Evolutionary conservation across 2,797 vertebrate genomes (phyloP).

Genomic region (Iguana delicatissima): DNA sequence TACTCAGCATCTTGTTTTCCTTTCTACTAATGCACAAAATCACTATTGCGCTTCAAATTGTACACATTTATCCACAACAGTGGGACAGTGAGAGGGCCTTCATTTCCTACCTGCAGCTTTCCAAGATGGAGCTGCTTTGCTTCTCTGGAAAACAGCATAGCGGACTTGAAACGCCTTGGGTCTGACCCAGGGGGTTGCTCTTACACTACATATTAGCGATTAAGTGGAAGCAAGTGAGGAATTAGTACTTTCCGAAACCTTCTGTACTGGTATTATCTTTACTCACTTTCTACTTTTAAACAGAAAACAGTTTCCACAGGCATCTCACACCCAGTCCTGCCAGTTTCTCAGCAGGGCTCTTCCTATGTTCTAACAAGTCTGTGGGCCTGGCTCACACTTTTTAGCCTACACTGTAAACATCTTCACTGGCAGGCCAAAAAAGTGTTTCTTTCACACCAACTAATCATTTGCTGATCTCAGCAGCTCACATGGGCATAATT

Average conservation of each 20-base stretch:
- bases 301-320: not conserved
- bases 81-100: not conserved
- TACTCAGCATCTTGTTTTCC: not conserved
- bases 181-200: not conserved
- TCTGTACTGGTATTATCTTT: not conserved
- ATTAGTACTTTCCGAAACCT: not conserved
- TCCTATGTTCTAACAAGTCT: not conserved
- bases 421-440: fast-evolving
- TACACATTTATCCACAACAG: not conserved
- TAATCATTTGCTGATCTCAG: conserved; percentile 26
- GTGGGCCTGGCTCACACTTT: conserved; percentile 26
- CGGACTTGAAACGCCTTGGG: too few species aligned
- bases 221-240: not conserved
- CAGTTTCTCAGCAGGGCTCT: conserved; percentile 20
- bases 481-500: conserved; percentile 15
- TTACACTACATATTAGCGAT: not conserved
- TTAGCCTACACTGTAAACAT: not conserved
- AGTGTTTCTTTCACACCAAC: not conserved
- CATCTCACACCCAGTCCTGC: fast-evolving
- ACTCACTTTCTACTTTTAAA: not conserved
- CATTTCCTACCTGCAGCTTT: not conserved
- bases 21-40: too few species aligned
- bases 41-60: not conserved
- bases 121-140: not conserved
- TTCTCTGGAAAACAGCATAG: not conserved